Conservation (phyloP, 2,797 vertebrate species). For the Momotus momota region DNA sequence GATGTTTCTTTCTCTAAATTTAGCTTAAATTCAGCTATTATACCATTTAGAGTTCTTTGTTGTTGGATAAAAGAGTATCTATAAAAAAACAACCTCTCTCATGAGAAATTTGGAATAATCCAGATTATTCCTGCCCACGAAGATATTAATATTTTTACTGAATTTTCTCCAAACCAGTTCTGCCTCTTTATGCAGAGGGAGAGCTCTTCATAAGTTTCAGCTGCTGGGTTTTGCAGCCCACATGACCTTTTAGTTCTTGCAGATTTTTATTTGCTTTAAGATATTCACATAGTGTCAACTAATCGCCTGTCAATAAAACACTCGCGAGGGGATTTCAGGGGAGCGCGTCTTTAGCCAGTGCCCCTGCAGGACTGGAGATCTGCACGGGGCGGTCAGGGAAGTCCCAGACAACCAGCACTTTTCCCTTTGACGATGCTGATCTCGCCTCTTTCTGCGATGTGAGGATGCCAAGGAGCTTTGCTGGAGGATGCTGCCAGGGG, state of each 20-base stretch:
- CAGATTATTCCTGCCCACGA: slow-evolving; percentile 44
- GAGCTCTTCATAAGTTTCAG: slow-evolving; percentile 2
- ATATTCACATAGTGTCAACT: background rate
- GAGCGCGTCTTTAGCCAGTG: background rate
- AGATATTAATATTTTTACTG: slow-evolving; percentile 68
- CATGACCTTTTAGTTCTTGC: background rate
- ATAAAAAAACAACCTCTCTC: slow-evolving; percentile 35
- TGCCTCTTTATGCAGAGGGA: background rate
- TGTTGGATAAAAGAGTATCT: slow-evolving; percentile 55
- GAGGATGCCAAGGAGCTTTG: background rate
- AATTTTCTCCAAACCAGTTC: slow-evolving; percentile 48
- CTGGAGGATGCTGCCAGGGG: background rate
- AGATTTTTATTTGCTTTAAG: background rate
- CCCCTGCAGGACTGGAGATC: background rate
- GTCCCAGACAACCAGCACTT: background rate
- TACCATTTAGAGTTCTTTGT: slow-evolving; percentile 58
- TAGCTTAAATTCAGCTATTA: slow-evolving; percentile 57
- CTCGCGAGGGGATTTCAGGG: background rate
- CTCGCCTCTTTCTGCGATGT: background rate
- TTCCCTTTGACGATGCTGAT: background rate
- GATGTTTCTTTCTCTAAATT: slow-evolving; percentile 41
- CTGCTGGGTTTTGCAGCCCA: background rate
- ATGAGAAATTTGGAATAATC: slow-evolving; percentile 61
- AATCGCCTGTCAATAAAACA: background rate
- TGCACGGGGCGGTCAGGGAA: background rate